Base-by-base conservation (phyloP, 2,888 invertebrate genomes). In the Opisthograptis luteolata region DNA sequence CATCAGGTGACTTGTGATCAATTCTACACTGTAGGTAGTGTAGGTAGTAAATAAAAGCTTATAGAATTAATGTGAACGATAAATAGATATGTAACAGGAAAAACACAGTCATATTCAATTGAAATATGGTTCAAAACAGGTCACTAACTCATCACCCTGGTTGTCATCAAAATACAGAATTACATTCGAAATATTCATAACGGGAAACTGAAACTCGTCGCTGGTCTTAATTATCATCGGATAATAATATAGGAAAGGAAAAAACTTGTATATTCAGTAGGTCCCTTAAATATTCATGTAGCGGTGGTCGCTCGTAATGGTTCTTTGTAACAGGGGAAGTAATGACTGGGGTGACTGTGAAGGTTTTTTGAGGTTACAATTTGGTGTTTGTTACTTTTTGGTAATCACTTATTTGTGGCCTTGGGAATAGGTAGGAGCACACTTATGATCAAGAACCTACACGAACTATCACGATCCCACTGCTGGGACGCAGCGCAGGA, bases 211-310 rank as follows among this genome's bases (percentile, higher is more conserved):
- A 50, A 40, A 31, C 27, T 48, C 48, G 43, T 9, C 30, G 24
- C 37, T 20, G 42, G 42, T 62, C 62, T 63, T 71, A 73, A 75
- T 77, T 72, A 75, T 66, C 67, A 64, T 65, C 48, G 62, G 58
- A 71, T 69, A 67, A 65, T 65, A 71, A 70, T 70, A 68, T 68
- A 66, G 50, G 34, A 52, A 65, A 66, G 52, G 44, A 63, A 62
- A 39, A 68, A 69, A 65, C 62, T 65, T 68, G 68, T 68, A 56
- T 62, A 68, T 67, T 68, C 63, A 60, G 60, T 22, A 62, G 60
- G 17, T 31, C 44, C 44, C 59, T 73, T 77, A 69, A 77, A 77
- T 80, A 79, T 79, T 80, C 71, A 79, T 77, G 68, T 57, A 47
- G 45, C 55, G 45, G 58, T 60, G 62, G 60, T 47, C 46, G 54